A percentile compares a stretch with the other conserved stretches of the same genome.
phyloP scores from a whole-genome alignment of 2,888 invertebrate species.

The Lasius platythorax region DNA sequence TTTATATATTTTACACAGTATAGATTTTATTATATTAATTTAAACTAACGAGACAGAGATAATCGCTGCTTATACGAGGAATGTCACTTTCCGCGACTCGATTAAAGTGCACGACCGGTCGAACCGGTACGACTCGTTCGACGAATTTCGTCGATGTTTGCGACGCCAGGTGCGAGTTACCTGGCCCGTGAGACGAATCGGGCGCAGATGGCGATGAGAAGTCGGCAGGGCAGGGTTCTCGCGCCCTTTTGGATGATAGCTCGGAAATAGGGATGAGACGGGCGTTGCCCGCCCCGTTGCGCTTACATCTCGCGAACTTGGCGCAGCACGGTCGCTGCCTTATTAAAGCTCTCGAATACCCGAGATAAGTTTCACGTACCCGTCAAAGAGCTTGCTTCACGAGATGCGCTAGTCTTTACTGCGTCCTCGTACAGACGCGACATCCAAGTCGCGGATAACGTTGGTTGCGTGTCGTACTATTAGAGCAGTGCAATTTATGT shows the following conservation, averaged over 20 bases:
- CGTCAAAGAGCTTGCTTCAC: conserved; percentile 24
- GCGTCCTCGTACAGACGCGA: conserved; percentile 1
- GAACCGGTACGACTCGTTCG: neutral
- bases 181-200: conserved; percentile 19
- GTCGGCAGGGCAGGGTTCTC: neutral
- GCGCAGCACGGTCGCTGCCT: conserved; percentile 24
- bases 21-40: neutral
- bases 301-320: conserved; percentile 41
- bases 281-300: conserved; percentile 56
- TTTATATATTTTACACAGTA: neutral
- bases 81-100: neutral
- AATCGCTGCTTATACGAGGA: no score
- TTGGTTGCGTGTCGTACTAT: neutral
- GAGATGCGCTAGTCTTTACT: conserved; percentile 6
- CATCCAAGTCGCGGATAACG: conserved; percentile 20
- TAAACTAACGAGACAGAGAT: neutral
- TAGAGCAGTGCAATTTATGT: neutral
- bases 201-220: neutral
- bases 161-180: conserved; percentile 19
- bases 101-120: neutral
- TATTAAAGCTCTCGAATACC: conserved; percentile 56
- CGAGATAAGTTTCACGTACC: conserved; percentile 46
- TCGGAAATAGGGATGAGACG: conserved; percentile 47
- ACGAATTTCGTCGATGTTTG: neutral
- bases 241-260: conserved; percentile 32